Evolutionary conservation across 2,113 vertebrate genomes (phyloP).

Genomic region (Leptobrachium leishanense): DNA sequence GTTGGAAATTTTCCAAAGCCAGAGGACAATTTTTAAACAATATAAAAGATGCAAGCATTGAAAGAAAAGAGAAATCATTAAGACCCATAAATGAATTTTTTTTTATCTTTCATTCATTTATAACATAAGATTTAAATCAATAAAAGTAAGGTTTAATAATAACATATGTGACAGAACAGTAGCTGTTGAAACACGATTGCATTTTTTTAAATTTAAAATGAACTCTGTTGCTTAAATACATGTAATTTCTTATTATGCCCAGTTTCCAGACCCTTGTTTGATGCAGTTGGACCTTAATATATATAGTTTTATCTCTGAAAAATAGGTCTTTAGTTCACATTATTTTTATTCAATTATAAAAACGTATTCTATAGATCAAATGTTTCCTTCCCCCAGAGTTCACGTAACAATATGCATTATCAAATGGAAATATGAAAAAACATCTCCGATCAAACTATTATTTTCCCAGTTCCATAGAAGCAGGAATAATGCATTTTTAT

Average conservation of each 20-base stretch:
- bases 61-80: not conserved
- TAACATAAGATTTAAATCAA: not conserved
- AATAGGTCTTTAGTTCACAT: not conserved
- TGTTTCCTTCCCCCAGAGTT: not conserved
- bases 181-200: no score
- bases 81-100: not conserved
- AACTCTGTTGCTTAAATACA: no score
- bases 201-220: no score
- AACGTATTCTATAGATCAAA: not conserved
- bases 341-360: not conserved
- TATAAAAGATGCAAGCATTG: constrained; percentile 22
- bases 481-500: not conserved
- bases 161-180: no score
- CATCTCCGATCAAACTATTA: not conserved
- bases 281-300: no score
- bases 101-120: not conserved
- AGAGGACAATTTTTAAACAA: constrained; percentile 48
- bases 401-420: not conserved
- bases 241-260: no score
- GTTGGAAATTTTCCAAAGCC: constrained; percentile 58
- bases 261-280: no score
- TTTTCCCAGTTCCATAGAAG: not conserved
- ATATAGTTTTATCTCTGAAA: no score
- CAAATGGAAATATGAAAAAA: not conserved
- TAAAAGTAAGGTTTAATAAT: no score